Evolutionary conservation across 2,113 vertebrate genomes (phyloP).

Genomic region (Numenius arquata): DNA sequence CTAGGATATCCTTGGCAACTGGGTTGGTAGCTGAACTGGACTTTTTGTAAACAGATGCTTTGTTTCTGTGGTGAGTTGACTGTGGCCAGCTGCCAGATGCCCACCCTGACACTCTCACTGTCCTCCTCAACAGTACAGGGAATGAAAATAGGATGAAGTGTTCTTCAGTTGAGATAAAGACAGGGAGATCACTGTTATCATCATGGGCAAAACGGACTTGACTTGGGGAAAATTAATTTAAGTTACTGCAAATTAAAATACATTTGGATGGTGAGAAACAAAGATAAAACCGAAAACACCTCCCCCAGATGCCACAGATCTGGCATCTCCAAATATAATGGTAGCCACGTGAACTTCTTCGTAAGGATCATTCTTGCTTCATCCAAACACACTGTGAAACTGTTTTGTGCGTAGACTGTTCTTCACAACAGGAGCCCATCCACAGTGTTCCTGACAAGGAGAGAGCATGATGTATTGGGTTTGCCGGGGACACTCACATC

Average conservation of each 20-base stretch:
- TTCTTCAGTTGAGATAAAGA: not conserved
- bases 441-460: not conserved
- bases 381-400: not conserved
- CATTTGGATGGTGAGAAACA: not conserved
- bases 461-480: accelerated
- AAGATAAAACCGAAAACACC: not conserved
- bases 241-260: not conserved
- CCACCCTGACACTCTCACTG: not conserved
- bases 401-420: not conserved
- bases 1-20: not conserved
- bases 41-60: not conserved
- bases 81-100: not conserved
- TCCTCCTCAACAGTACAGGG: not conserved
- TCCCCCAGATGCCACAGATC: not conserved
- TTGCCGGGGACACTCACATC: not conserved
- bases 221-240: not conserved
- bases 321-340: not conserved
- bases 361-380: not conserved
- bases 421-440: not conserved
- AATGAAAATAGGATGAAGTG: not conserved
- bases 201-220: not conserved
- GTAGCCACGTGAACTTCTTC: not conserved
- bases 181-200: not conserved
- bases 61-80: not conserved
- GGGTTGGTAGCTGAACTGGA: not conserved